Evolutionary conservation across 2,888 invertebrate species (phyloP).

Genomic region (Xestoiulus laeticollis): DNA sequence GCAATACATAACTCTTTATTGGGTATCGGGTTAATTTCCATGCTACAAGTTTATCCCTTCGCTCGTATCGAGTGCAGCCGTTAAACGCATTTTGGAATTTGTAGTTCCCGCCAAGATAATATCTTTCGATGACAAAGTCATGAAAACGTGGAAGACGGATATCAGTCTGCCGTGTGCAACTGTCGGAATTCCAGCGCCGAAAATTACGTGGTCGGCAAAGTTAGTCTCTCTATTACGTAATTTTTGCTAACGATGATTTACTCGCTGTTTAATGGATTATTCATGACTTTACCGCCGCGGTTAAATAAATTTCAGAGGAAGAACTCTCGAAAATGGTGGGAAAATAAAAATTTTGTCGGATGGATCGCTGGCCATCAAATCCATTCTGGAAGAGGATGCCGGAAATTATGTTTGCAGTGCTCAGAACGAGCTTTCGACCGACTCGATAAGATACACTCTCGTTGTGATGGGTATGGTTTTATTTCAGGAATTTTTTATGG

Average conservation of each 20-base stretch:
- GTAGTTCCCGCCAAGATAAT: constrained; percentile 92
- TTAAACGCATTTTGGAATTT: not conserved
- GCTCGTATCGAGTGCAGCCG: not conserved
- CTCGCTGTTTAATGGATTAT: not conserved
- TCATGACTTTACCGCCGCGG: not conserved
- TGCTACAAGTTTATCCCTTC: not conserved
- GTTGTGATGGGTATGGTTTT: constrained; percentile 40
- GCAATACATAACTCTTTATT: not conserved
- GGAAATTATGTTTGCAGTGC: constrained; percentile 54
- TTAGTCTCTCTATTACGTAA: not conserved
- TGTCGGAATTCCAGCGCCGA: constrained; percentile 91
- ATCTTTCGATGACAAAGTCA: constrained; percentile 91
- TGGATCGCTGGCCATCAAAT: constrained; percentile 40
- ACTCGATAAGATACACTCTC: constrained; percentile 46
- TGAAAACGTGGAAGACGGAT: constrained; percentile 75
- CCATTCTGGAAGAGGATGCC: constrained; percentile 48
- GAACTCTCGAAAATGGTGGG: not conserved
- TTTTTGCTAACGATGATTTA: not conserved
- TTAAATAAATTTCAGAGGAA: constrained; percentile 19
- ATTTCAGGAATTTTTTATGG: not conserved
- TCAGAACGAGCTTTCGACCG: constrained; percentile 52
- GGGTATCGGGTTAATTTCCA: not conserved
- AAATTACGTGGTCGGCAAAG: constrained; percentile 77
- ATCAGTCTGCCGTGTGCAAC: constrained; percentile 90
- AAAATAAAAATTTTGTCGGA: constrained; percentile 34